Evolutionary conservation across 1,140 invertebrate species (phyloP).

Genomic region (Lineus longissimus): DNA sequence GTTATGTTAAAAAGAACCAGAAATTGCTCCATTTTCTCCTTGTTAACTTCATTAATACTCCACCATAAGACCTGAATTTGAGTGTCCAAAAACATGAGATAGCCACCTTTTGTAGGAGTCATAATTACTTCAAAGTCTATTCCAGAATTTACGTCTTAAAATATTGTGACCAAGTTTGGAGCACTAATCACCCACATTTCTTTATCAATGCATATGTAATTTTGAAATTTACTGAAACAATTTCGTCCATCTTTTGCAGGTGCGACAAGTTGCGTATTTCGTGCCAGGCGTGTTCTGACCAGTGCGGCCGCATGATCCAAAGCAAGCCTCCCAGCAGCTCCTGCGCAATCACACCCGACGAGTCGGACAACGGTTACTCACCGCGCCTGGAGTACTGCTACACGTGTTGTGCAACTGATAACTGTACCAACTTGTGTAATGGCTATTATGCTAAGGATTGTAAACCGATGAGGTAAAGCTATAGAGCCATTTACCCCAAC

Average conservation of each 20-base stretch:
- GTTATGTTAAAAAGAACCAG: too few relatives aligned
- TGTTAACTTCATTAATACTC: too few relatives aligned
- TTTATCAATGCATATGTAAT: too few relatives aligned
- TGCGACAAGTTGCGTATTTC: not conserved
- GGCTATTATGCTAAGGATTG: slow-evolving; percentile 4
- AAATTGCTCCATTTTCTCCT: too few relatives aligned
- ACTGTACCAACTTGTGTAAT: slow-evolving; percentile 4
- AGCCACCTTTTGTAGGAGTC: too few relatives aligned
- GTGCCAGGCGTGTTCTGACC: not conserved
- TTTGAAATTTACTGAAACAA: not conserved
- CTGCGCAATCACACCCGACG: not conserved
- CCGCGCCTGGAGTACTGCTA: slow-evolving; percentile 3
- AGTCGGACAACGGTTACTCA: slow-evolving; percentile 3
- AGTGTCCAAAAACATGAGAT: too few relatives aligned
- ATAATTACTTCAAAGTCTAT: too few relatives aligned
- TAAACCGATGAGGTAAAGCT: not conserved
- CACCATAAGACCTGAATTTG: too few relatives aligned
- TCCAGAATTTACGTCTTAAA: too few relatives aligned
- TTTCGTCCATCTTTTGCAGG: not conserved
- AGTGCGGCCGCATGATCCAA: slow-evolving; percentile 1
- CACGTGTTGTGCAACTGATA: not conserved
- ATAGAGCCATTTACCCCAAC: not conserved
- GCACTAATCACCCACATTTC: too few relatives aligned
- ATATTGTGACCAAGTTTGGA: too few relatives aligned
- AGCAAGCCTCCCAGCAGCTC: not conserved